Base-by-base conservation (phyloP, 2,888 invertebrate species). In the Leucozona laternaria region DNA sequence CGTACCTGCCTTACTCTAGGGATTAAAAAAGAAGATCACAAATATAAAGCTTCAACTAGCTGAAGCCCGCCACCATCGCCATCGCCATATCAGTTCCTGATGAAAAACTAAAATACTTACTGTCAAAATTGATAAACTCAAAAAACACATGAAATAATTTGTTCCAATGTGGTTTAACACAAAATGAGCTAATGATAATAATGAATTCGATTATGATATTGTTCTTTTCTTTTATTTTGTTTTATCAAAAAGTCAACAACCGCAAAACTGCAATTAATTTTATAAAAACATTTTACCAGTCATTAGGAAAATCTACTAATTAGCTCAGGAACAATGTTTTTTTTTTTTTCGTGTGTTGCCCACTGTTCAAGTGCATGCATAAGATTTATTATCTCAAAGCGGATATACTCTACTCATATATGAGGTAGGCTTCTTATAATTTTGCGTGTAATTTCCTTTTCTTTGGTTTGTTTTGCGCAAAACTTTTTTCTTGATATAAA, bases 241-340 rank as follows among this genome's bases (percentile, higher is more conserved):
- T 28, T 53, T 48, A 60, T 45, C 25, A 70, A 71, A 66, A 78
- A 78, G 78, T 78, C 78, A 78, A 78, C 78, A 71, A 71, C 78
- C 70, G 78, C 78, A 62, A 50, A 60, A 53, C 40, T n/a, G 31
- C 58, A 78, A 78, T 78, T 62, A 60, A 71, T 78, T 53, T 70
- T 34, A 71, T 50, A 50, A 13, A 75, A 31, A 7, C 31, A 31
- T 31, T 70, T 70, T 40, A 53, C 70, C 15, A 53, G 70, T 70
- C 66, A 76, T 76, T 76, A 66, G 64, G 34, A 66, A 28, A 45
- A 64, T 64, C 64, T 64, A 64, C 64, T 66, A 66, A 76, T 76
- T 76, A 75, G 58, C 75, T 28, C 28, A 55, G n/a, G 2, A 76
- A 43, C 28, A 45, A 17, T 64, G 28, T 25, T 40, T 28, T 45